Conservation (phyloP, 2,113 vertebrate genomes). For the Ceuthmochares aereus region DNA sequence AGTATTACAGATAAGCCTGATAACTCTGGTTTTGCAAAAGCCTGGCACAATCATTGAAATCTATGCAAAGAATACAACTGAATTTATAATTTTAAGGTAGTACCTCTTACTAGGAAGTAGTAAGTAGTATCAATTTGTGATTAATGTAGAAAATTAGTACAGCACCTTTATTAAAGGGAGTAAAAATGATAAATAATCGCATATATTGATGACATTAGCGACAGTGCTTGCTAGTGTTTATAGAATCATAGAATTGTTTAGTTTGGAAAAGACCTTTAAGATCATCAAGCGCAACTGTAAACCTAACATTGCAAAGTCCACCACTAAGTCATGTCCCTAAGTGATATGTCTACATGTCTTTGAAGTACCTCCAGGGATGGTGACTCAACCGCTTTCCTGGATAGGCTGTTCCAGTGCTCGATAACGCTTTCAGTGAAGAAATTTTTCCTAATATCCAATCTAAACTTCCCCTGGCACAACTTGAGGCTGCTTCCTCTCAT, state of each 20-base stretch:
- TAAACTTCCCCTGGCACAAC: background rate
- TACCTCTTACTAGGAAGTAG: background rate
- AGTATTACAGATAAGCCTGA: background rate
- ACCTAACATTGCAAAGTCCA: background rate
- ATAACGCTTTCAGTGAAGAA: no score
- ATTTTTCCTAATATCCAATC: background rate
- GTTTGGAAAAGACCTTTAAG: background rate
- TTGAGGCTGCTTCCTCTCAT: background rate
- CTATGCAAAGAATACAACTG: background rate
- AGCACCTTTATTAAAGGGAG: background rate
- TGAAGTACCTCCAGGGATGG: background rate
- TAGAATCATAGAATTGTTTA: background rate
- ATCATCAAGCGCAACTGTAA: accelerated
- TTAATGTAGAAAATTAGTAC: background rate
- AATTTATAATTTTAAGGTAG: background rate
- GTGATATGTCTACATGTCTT: accelerated
- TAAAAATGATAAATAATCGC: background rate
- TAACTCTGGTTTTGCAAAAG: background rate
- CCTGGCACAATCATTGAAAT: background rate
- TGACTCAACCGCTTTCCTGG: background rate
- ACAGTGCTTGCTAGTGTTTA: background rate
- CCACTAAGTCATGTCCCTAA: background rate
- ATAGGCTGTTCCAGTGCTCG: background rate
- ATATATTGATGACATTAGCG: background rate
- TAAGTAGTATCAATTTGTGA: background rate